Conservation (phyloP, 1,140 invertebrate species). For the Apis laboriosa region DNA sequence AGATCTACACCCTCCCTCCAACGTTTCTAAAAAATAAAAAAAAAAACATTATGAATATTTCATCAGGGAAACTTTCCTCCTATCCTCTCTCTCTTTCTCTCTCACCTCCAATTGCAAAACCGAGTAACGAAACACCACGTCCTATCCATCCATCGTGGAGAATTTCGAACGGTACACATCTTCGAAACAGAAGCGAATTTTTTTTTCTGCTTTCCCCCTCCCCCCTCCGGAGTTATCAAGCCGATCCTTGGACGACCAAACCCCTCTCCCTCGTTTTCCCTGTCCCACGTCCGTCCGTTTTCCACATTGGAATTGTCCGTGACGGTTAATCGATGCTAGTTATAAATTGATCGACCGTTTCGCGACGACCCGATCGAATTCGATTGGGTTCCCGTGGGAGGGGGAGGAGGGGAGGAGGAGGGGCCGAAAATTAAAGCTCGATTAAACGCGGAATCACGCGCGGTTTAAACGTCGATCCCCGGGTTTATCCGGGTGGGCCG, state of each 20-base stretch:
- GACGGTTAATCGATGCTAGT: slow-evolving; percentile 7
- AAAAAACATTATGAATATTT: no score
- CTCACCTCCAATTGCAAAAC: background rate
- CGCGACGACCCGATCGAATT: slow-evolving; percentile 11
- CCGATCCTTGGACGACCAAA: background rate
- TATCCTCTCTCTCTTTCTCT: background rate
- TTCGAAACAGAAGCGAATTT: no score
- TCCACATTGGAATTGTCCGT: background rate
- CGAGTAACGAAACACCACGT: background rate
- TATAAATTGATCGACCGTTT: slow-evolving; percentile 15
- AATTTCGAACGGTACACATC: no score
- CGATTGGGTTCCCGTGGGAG: background rate
- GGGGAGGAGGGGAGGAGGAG: background rate
- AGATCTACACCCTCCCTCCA: no score
- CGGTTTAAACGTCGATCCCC: slow-evolving; percentile 21
- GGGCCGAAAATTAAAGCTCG: slow-evolving; percentile 23
- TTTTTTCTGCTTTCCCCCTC: no score
- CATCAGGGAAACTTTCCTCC: background rate
- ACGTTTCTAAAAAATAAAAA: no score
- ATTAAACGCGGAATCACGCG: slow-evolving; percentile 29
- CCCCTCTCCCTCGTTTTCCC: background rate
- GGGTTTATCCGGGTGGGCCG: slow-evolving; percentile 5
- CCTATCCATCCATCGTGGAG: no score
- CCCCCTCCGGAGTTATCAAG: background rate
- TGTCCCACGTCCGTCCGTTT: background rate